Conservation (phyloP, 2,888 invertebrate genomes). For the Zonitis immaculata region DNA sequence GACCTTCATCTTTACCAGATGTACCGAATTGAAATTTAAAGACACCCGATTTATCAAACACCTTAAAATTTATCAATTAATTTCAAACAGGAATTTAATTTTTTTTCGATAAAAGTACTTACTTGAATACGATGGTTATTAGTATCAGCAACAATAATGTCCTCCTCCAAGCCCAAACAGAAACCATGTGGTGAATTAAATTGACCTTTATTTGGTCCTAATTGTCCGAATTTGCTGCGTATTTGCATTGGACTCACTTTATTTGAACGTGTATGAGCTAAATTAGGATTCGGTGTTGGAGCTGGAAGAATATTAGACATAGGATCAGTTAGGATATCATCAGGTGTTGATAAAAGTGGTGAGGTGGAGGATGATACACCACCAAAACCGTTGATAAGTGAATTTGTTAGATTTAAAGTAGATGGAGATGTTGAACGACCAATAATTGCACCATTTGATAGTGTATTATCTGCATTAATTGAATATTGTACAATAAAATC, state of each 20-base stretch:
- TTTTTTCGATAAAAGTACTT: conserved; percentile 24
- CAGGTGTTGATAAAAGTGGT: conserved; percentile 54
- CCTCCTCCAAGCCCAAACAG: conserved; percentile 90
- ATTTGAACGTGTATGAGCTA: conserved; percentile 52
- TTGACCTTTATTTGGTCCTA: conserved; percentile 89
- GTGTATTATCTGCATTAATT: conserved; percentile 12
- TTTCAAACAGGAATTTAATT: no score
- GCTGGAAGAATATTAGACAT: conserved; percentile 54
- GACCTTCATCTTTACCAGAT: conserved; percentile 93
- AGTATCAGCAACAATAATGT: conserved; percentile 94
- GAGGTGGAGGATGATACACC: conserved; percentile 59
- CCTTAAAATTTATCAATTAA: conserved; percentile 56
- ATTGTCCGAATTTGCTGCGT: conserved; percentile 87
- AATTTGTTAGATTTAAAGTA: conserved; percentile 51
- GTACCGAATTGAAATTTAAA: conserved; percentile 93
- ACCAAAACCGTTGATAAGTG: conserved; percentile 54
- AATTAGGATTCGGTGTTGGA: conserved; percentile 44
- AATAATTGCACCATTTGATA: conserved; percentile 50
- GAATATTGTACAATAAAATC: neutral
- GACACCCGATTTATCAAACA: conserved; percentile 90
- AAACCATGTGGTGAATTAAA: conserved; percentile 98
- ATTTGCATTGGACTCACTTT: conserved; percentile 84
- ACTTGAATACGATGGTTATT: conserved; percentile 95
- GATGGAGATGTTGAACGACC: conserved; percentile 59
- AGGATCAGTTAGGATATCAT: conserved; percentile 50